Evolutionary conservation across 1,140 invertebrate genomes (phyloP), one percentile per base, ranked within the genome.

Genomic region (Leptopilina clavipes): DNA sequence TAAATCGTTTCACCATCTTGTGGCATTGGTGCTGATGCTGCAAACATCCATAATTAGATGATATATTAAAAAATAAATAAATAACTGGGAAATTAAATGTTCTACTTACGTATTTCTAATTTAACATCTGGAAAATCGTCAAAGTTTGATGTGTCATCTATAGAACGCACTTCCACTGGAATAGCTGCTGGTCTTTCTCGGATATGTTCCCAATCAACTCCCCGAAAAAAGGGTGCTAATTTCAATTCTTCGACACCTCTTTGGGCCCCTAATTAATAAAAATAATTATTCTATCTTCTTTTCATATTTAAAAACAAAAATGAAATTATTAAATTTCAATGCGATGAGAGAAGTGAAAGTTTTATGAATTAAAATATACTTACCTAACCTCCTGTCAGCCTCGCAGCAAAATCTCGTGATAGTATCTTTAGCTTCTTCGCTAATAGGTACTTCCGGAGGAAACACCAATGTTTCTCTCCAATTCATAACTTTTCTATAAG

Each of bases 61-160:
- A n/a, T n/a, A n/a, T n/a, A n/a, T n/a, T n/a, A 2, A 31, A 31
- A 31, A 31, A 31, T 31, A 31, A 31, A 31, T 31, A 31, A 31
- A 31, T 31, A 31, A 31, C 5, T 48, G 12, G 43, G 43, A 44
- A 44, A 44, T 14, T 44, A 44, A n/a, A 65, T 7, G 14, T n/a
- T 65, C 3, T 14, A 95, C 97, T 94, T 94, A 98, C 97, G 97
- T 92, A 99, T 99, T 93, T 98, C 97, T 71, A 99, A 92, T 91
- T 99, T 98, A 81, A 99, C 98, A 91, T 99, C 97, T 11, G 98
- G 98, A 92, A 99, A 99, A 83, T 99, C 98, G 92, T 99, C 99
- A 91, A 99, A 99, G 91, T 99, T 99, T 78, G 98, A 99, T 54
- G 99, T 99, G 90, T 99, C 99, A 88, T 98, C 96, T 81, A 98